Evolutionary conservation across 2,888 invertebrate species (phyloP), one percentile per base, ranked within the genome.

Genomic region (Eupelmus urozonus): DNA sequence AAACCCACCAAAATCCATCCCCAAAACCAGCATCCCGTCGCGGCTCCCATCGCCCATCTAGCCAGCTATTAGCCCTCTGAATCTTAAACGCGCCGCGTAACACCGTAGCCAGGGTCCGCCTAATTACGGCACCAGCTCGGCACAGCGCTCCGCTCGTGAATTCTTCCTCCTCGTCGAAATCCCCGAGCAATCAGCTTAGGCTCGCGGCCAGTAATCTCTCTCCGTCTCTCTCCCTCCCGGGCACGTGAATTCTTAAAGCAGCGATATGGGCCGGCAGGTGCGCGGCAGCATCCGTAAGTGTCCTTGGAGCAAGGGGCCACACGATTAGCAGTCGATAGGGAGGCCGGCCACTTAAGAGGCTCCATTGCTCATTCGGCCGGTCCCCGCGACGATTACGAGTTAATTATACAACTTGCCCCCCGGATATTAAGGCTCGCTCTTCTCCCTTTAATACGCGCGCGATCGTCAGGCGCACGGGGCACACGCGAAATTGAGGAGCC

Each of bases 281-380:
- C 71, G 23, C 72, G 63, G 72, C 63, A 63, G 72, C 42, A 63
- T 53, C 45, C 70, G n/a, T 23, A 42, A 29, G 62, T 2, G 16
- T 13, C 7, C 9, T 7, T 18, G 55, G 23, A 42, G 23, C 34
- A 34, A 34, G 25, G 60, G n/a, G 20, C 40, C 40, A 40, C 67
- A 75, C n/a, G n/a, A 75, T 75, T 75, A 75, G 74, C 67, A 75
- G 74, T 67, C 74, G 74, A 66, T 75, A 55, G 66, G 67, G 67
- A 59, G 42, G 49, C 23, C 53, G 42, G 29, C 69, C 71, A 72
- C 77, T 77, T 66, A 57, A 60, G 53, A 62, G 55, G 40, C 3
- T 45, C 53, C 53, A 69, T 76, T 76, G 69, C 69, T 67, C 71
- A 69, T 76, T 76, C 76, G 60, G 16, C 27, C 45, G 16, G 20